Evolutionary conservation across 37 sponge, comb jelly and placozoan genomes (phyloP), one percentile per base, ranked within the genome.

Genomic region (Agelas oroides): DNA sequence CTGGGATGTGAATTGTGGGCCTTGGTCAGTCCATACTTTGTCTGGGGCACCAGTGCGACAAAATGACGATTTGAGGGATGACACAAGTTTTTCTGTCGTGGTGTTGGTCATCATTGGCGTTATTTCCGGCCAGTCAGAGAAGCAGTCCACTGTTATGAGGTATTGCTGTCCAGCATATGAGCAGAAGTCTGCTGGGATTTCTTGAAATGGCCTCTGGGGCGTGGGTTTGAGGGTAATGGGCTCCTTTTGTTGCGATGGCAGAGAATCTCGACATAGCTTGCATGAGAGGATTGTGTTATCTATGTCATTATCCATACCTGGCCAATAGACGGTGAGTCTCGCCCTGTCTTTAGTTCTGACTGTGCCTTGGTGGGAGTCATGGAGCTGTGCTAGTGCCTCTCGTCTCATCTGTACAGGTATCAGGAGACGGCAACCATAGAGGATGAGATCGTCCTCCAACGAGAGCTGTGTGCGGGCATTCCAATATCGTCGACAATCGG

Each of bases 381-480:
- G 78, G 20, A 61, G 64, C 32, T 31, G 78, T 16, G 8, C 6
- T 28, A 77, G 64, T 20, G 20, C 46, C 31, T 34, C 32, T 27
- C 36, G 56, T 25, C 60, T 70, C 5, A 81, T 13, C 13, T 5
- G 54, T 63, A 53, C 27, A 2, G 83, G 83, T n/a, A 82, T 59
- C 5, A 82, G 46, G 3, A 82, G 52, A 40, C 73, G 83, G 46
- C 83, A 82, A 6, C 83, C 61, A 36, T 61, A 82, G 34, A 82
- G 53, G 16, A 82, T 59, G 2, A 82, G 83, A 53, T 61, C 73
- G n/a, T 82, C 83, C 20, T 82, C 83, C 0, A 82, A n/a, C 5
- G 58, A 34, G 13, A 84, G 69, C 17, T 75, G 76, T 8, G 62
- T 25, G 14, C 58, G 25, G 39, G 75, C 33, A 32, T 21, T 27